Evolutionary conservation across 1,140 invertebrate species (phyloP).

Genomic region (Procambarus virginalis): DNA sequence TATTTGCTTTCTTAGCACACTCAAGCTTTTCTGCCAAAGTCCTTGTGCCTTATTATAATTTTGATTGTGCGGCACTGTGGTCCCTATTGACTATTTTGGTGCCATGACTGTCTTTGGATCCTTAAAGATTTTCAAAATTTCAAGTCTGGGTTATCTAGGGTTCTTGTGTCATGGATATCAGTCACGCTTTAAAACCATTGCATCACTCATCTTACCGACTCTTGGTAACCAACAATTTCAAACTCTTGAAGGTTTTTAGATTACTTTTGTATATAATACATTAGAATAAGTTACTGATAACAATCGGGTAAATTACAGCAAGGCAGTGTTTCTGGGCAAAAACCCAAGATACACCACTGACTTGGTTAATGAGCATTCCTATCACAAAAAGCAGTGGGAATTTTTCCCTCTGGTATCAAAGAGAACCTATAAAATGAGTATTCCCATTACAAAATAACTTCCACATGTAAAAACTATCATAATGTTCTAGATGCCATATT

Average conservation of each 20-base stretch:
- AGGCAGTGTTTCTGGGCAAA: conserved; percentile 51
- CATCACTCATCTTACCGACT: neutral
- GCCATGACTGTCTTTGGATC: conserved; percentile 62
- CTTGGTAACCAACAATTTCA: neutral
- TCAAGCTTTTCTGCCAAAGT: conserved; percentile 29
- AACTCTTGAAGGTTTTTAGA: conserved; percentile 4
- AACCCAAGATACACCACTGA: conserved; percentile 38
- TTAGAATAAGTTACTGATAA: conserved; percentile 41
- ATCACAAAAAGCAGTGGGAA: conserved; percentile 67
- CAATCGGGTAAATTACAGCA: conserved; percentile 14
- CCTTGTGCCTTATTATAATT: conserved; percentile 67
- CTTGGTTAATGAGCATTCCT: conserved; percentile 62
- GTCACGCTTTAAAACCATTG: conserved; percentile 5
- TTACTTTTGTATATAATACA: conserved; percentile 36
- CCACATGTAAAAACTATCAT: conserved; percentile 66
- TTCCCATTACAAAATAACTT: conserved; percentile 69
- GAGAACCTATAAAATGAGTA: conserved; percentile 69
- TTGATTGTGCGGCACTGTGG: conserved; percentile 65
- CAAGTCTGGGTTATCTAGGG: conserved; percentile 41
- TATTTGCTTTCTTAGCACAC: conserved; percentile 52
- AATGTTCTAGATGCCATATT: conserved; percentile 68
- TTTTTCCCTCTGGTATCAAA: conserved; percentile 67
- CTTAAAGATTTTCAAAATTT: conserved; percentile 30
- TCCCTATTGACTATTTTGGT: conserved; percentile 62
- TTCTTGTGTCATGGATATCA: conserved; percentile 51